Conservation (phyloP, 2,113 vertebrate genomes). For the Xenopus borealis region DNA sequence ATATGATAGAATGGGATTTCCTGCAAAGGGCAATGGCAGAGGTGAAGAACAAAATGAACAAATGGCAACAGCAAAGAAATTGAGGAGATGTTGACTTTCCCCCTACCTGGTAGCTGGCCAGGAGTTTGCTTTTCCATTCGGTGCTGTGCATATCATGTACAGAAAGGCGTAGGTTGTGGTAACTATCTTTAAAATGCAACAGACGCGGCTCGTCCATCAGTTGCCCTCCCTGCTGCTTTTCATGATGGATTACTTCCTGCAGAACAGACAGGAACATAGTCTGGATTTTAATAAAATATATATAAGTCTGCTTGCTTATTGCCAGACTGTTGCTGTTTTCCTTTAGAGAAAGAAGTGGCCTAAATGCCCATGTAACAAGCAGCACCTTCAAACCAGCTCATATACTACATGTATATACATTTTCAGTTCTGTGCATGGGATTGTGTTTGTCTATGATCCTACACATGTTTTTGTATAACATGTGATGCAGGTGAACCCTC, state of each 20-base stretch:
- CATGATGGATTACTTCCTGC: constrained; percentile 96
- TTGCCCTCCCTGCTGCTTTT: constrained; percentile 93
- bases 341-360: not conserved
- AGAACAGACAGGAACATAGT: constrained; percentile 8
- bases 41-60: not conserved
- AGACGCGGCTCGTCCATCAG: constrained; percentile 91
- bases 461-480: not conserved
- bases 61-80: not conserved
- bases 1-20: constrained; percentile 98
- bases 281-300: not conserved
- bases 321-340: not conserved
- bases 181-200: constrained; percentile 97
- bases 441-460: no score
- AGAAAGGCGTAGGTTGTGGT: constrained; percentile 97
- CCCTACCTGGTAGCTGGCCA: constrained; percentile 92
- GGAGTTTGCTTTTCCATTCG: constrained; percentile 97
- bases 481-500: not conserved
- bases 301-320: not conserved
- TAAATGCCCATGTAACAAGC: not conserved
- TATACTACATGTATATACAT: not conserved
- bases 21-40: constrained; percentile 52
- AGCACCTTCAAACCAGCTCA: not conserved
- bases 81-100: not conserved
- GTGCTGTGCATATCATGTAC: constrained; percentile 95
- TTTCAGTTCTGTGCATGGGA: no score